These are phyloP conservation scores for Menura novaehollandiae DNA, from an alignment of 2,113 vertebrate species.

Conservation along the genomic window DNA sequence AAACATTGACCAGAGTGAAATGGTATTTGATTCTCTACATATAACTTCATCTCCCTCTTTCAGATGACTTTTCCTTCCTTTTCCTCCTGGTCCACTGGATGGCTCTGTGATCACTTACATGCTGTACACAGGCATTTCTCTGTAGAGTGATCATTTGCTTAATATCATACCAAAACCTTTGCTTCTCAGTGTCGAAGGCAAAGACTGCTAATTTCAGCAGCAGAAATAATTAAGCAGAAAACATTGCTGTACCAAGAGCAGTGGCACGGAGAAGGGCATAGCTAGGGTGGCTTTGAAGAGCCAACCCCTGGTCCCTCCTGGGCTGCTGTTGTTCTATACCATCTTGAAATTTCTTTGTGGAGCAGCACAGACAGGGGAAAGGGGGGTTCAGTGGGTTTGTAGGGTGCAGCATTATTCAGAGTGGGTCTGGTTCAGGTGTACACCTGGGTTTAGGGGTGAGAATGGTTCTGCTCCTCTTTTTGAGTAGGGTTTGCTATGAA, in stretches of 20 bases:
- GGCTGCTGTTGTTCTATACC: not conserved
- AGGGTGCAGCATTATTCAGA: not conserved
- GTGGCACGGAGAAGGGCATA: not conserved
- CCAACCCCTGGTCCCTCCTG: not conserved
- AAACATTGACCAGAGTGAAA: not conserved
- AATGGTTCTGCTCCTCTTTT: not conserved
- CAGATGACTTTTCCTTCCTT: not conserved
- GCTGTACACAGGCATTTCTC: not conserved
- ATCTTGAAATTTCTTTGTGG: not conserved
- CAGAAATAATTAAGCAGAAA: not conserved
- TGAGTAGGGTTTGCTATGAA: not conserved
- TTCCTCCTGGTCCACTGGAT: conserved; percentile 52
- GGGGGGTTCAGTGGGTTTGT: accelerated
- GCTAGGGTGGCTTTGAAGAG: not conserved
- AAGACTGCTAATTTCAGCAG: not conserved
- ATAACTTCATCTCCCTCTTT: not conserved
- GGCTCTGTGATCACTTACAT: conserved; percentile 54
- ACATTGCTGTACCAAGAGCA: not conserved
- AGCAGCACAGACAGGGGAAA: not conserved
- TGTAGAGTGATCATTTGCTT: not conserved
- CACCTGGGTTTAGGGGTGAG: not conserved
- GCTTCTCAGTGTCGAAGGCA: not conserved
- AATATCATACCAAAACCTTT: not conserved
- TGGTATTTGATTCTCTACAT: not conserved
- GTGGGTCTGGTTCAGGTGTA: not conserved